phyloP scores from a whole-genome alignment of 2,797 vertebrate species.

The Clarias laeviceps region DNA sequence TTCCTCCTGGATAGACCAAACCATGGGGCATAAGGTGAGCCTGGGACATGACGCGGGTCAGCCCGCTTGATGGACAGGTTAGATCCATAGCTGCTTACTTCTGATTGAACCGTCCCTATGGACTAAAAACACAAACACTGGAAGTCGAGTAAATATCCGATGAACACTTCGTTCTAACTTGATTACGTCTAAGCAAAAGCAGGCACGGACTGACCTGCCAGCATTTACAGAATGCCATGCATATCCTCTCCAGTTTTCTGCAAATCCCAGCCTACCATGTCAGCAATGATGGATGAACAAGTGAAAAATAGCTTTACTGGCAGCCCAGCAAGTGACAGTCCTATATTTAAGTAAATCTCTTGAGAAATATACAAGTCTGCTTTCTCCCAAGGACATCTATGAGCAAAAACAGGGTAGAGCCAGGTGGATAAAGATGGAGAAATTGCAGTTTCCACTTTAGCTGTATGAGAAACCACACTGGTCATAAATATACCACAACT shows the following conservation, averaged over 20 bases:
- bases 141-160: slow-evolving; percentile 13
- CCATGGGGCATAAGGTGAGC: slow-evolving; percentile 17
- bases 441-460: slow-evolving; percentile 68
- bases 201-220: slow-evolving; percentile 25
- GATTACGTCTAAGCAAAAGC: slow-evolving; percentile 41
- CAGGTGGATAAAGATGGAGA: slow-evolving; percentile 44
- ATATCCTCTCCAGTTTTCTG: slow-evolving; percentile 37
- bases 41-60: slow-evolving; percentile 23
- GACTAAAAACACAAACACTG: neutral
- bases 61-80: neutral
- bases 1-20: neutral
- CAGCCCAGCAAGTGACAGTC: slow-evolving; percentile 67
- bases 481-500: slow-evolving; percentile 73
- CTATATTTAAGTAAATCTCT: slow-evolving; percentile 72
- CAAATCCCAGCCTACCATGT: slow-evolving; percentile 60
- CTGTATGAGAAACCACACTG: slow-evolving; percentile 68
- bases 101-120: neutral
- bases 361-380: slow-evolving; percentile 73
- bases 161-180: slow-evolving; percentile 38
- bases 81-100: neutral
- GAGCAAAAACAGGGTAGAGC: slow-evolving; percentile 34
- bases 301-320: slow-evolving; percentile 70
- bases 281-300: slow-evolving; percentile 68
- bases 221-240: slow-evolving; percentile 63
- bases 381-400: slow-evolving; percentile 69